phyloP scores from a whole-genome alignment of 2,888 invertebrate species.

The Xanthia icteritia region DNA sequence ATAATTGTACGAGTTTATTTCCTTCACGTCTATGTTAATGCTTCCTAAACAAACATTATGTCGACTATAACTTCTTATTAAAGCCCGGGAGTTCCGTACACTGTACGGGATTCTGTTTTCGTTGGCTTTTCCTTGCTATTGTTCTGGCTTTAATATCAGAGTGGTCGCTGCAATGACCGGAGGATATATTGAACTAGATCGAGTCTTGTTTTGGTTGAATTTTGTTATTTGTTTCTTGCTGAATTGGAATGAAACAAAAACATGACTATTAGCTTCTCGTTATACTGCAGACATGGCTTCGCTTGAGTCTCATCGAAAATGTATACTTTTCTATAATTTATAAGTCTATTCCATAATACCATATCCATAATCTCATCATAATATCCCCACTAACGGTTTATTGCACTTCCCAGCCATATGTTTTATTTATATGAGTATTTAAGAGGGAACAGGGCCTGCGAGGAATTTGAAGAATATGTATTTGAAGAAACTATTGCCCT shows the following conservation, averaged over 20 bases:
- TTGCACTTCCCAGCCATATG: slow-evolving; percentile 55
- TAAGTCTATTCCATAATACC: slow-evolving; percentile 21
- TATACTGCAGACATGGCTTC: background rate
- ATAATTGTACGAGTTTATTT: slow-evolving; percentile 64
- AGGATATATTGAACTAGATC: slow-evolving; percentile 40
- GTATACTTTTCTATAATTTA: slow-evolving; percentile 27
- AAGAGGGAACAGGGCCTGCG: too few species aligned
- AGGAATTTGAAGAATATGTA: too few species aligned
- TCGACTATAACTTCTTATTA: slow-evolving; percentile 66
- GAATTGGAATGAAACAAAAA: slow-evolving; percentile 12
- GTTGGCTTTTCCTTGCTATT: slow-evolving; percentile 52
- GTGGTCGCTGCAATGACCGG: slow-evolving; percentile 46
- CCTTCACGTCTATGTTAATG: slow-evolving; percentile 66
- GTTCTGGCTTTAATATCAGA: slow-evolving; percentile 54
- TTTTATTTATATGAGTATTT: slow-evolving; percentile 65
- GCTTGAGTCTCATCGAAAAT: background rate
- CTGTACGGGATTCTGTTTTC: slow-evolving; percentile 50
- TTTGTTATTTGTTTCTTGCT: slow-evolving; percentile 14
- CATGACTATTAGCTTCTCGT: background rate
- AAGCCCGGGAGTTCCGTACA: slow-evolving; percentile 53
- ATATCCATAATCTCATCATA: slow-evolving; percentile 49
- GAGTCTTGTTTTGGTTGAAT: slow-evolving; percentile 26
- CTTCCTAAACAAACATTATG: slow-evolving; percentile 64
- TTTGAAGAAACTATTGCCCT: too few species aligned
- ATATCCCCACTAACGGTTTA: slow-evolving; percentile 58